Evolutionary conservation across 2,113 vertebrate species (phyloP), one percentile per base, ranked within the genome.

Genomic region (Saguinus imperator): DNA sequence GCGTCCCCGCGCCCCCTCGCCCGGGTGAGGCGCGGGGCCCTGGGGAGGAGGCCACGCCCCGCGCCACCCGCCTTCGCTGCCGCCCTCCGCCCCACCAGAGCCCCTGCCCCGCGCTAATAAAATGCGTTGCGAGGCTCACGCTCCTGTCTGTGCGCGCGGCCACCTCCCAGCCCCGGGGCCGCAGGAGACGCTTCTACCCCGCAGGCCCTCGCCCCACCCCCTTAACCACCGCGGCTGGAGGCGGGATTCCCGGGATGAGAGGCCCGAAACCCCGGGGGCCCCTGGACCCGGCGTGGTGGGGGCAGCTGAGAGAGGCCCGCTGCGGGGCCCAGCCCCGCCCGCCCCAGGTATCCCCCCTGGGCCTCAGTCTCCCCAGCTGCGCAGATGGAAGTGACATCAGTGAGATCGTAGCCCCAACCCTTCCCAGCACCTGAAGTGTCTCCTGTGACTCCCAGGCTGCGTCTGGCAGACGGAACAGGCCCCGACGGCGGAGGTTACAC

Each of bases 71-170:
- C 35, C 43, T 0, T 37, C 57, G 40, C 32, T 9, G 18, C 7
- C 5, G 25, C 73, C 43, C 43, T 29, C 73, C 73, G 8, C 25
- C 13, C 3, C 3, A 12, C 29, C 3, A 8, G 4, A 20, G 61
- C 40, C 29, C 64, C 75, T 18, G 57, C 55, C 17, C 18, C 7
- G 17, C 61, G 76, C 64, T 52, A 98, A 97, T 97, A 98, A 97
- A 98, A 27, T 25, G 40, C 43, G 45, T 76, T 37, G 12, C 57
- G 0, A 94, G 43, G 76, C 72, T 1, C 3, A 83, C 37, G 0
- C 57, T 35, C 20, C 32, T 10, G 20, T 75, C 57, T 73, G n/a
- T 43, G 61, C 50, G 21, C 21, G 61, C 43, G 13, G 17, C 10
- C 6, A 8, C 13, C 0, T 16, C 45, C 61, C 61, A 13, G 58